These are phyloP conservation scores for Dicranocentrus wangi DNA, from an alignment of 2,888 invertebrate species.

Conservation along the genomic window DNA sequence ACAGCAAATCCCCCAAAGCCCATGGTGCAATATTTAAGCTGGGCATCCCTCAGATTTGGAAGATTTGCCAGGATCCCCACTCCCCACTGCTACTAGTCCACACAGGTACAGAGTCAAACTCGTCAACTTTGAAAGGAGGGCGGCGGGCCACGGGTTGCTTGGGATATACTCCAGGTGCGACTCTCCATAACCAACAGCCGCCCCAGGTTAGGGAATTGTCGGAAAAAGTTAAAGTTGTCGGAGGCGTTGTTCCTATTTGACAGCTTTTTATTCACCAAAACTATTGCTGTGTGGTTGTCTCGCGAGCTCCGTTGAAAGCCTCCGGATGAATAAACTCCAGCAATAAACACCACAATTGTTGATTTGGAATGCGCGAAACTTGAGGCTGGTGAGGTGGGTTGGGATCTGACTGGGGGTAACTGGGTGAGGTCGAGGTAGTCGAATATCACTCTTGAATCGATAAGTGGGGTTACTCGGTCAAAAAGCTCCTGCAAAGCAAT, in stretches of 20 bases:
- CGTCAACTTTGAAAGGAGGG: not conserved
- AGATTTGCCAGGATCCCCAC: not conserved
- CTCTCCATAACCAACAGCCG: too few relatives aligned
- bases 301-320: not conserved
- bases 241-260: not conserved
- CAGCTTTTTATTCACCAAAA: not conserved
- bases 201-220: not conserved
- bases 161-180: not conserved
- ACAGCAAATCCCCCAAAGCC: not conserved
- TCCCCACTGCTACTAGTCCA: not conserved
- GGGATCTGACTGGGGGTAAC: too few relatives aligned
- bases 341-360: too few relatives aligned
- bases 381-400: too few relatives aligned
- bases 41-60: not conserved
- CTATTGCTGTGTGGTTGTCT: not conserved
- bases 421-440: too few relatives aligned
- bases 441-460: too few relatives aligned
- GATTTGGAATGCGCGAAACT: too few relatives aligned
- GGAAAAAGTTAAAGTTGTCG: not conserved
- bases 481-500: not conserved
- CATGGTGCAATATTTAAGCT: not conserved
- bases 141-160: not conserved
- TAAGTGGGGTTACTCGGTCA: not conserved
- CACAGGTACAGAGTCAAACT: not conserved
- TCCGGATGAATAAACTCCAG: not conserved